Evolutionary conservation across 2,797 vertebrate genomes (phyloP).

Genomic region (Margarornis squamiger): DNA sequence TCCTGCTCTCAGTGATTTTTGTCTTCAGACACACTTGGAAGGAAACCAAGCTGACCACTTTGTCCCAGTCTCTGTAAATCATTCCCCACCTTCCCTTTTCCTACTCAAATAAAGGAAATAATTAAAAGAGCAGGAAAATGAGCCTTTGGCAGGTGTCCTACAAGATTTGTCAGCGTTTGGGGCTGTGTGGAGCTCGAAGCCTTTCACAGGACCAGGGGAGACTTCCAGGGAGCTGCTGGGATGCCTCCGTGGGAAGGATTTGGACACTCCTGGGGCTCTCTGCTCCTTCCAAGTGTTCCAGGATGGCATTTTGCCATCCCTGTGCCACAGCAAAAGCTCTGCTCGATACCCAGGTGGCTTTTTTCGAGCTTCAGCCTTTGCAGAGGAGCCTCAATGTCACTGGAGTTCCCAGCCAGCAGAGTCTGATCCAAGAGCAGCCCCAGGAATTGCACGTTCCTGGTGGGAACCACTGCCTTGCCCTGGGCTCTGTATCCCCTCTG

Average conservation of each 20-base stretch:
- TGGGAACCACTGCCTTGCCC: background rate
- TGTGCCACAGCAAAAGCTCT: background rate
- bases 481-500: background rate
- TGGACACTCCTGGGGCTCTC: background rate
- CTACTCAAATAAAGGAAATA: conserved; percentile 22
- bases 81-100: background rate
- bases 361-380: background rate
- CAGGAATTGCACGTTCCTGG: accelerated
- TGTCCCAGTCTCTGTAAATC: background rate
- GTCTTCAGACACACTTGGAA: background rate
- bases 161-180: accelerated
- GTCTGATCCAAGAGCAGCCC: background rate
- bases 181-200: background rate
- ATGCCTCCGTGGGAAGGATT: accelerated
- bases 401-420: background rate
- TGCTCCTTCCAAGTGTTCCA: accelerated
- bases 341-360: background rate
- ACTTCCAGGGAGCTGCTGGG: background rate
- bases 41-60: background rate
- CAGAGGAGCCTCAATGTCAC: background rate
- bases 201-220: accelerated
- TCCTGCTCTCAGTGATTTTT: background rate
- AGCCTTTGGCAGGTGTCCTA: background rate
- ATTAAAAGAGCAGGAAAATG: background rate
- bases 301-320: background rate